Evolutionary conservation across 2,888 invertebrate species (phyloP).

Genomic region (Nymphalis polychloros): DNA sequence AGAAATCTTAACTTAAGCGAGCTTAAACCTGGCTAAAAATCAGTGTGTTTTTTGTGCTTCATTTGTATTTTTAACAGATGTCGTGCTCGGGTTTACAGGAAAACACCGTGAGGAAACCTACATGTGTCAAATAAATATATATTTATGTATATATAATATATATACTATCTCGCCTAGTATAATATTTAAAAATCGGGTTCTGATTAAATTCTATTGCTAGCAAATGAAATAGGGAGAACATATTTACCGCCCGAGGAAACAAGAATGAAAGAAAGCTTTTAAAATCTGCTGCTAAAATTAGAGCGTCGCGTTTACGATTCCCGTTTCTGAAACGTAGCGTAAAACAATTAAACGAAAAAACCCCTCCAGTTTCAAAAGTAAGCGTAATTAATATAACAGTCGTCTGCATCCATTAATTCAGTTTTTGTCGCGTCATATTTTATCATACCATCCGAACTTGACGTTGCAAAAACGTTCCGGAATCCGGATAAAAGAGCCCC

Average conservation of each 20-base stretch:
- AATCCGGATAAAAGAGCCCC: constrained; percentile 46
- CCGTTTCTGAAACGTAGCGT: constrained; percentile 18
- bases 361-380: constrained; percentile 39
- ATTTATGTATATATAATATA: too few species aligned
- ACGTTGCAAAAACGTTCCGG: constrained; percentile 47
- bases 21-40: too few species aligned
- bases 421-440: constrained; percentile 62
- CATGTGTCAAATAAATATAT: too few species aligned
- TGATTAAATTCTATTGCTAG: too few species aligned
- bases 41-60: too few species aligned
- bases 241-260: background rate
- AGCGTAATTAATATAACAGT: constrained; percentile 59
- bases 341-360: constrained; percentile 28
- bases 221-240: constrained; percentile 4
- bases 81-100: too few species aligned
- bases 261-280: constrained; percentile 7
- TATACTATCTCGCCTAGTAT: too few species aligned
- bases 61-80: too few species aligned
- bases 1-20: too few species aligned
- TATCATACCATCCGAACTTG: constrained; percentile 49
- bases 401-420: constrained; percentile 60
- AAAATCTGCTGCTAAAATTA: constrained; percentile 12
- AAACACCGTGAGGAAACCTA: too few species aligned
- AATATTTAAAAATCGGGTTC: too few species aligned
- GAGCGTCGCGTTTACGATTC: constrained; percentile 11